Conservation (phyloP, 2,113 vertebrate species). For the Sinosuthora webbiana region DNA sequence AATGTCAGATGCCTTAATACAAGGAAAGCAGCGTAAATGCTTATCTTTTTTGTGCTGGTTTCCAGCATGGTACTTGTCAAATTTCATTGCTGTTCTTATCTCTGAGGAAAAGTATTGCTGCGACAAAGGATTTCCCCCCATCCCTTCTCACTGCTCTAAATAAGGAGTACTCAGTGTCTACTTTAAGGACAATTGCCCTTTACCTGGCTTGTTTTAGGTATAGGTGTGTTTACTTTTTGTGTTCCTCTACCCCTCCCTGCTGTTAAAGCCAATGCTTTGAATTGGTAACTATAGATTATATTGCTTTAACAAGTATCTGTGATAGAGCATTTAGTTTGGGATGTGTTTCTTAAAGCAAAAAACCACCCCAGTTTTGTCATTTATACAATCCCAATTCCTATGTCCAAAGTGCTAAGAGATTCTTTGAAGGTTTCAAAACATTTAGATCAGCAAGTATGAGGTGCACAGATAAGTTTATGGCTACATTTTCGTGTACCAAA, state of each 20-base stretch:
- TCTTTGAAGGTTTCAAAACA: not conserved
- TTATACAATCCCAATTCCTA: not conserved
- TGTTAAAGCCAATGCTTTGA: not conserved
- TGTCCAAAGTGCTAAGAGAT: not conserved
- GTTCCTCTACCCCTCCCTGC: accelerated
- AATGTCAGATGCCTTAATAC: not conserved
- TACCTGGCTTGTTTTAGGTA: not conserved
- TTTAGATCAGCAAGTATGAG: not conserved
- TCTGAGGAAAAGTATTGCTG: not conserved
- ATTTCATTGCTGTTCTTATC: not conserved
- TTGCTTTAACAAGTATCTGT: not conserved
- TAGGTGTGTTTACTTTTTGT: not conserved
- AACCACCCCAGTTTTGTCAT: not conserved
- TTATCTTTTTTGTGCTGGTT: not conserved
- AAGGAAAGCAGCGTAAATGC: not conserved
- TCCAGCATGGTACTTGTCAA: not conserved
- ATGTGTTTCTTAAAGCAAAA: not conserved
- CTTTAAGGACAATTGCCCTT: not conserved
- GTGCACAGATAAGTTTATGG: not conserved
- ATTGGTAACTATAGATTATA: not conserved
- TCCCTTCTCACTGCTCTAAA: not conserved
- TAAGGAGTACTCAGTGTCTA: not conserved
- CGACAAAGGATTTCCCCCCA: not conserved
- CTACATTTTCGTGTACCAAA: not conserved
- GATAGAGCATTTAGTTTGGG: not conserved